These are phyloP conservation scores for Cuculus canorus DNA, from an alignment of 2,797 vertebrate genomes.

Conservation along the genomic window DNA sequence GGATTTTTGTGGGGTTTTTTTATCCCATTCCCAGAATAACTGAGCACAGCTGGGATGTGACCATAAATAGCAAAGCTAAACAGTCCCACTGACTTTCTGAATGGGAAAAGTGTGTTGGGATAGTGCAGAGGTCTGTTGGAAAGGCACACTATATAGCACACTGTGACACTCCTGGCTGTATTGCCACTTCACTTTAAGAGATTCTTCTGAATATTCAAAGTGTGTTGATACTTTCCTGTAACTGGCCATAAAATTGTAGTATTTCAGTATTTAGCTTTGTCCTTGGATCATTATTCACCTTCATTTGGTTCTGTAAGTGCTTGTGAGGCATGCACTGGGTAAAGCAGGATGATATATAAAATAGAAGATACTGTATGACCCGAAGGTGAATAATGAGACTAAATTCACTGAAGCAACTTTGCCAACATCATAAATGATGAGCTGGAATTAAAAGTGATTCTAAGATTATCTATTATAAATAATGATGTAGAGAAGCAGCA, in stretches of 20 bases:
- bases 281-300: background rate
- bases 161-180: background rate
- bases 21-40: background rate
- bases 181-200: background rate
- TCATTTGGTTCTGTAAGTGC: background rate
- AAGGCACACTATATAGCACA: background rate
- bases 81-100: background rate
- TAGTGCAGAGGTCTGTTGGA: background rate
- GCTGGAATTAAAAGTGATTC: conserved; percentile 51
- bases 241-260: background rate
- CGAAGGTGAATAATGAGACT: conserved; percentile 34
- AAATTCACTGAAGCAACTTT: conserved; percentile 27
- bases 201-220: background rate
- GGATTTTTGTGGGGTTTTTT: too few relatives aligned
- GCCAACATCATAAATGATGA: conserved; percentile 40
- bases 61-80: background rate
- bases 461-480: conserved; percentile 59
- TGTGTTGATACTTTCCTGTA: background rate
- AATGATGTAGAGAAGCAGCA: background rate
- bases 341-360: conserved; percentile 5
- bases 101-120: background rate
- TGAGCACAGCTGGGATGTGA: background rate
- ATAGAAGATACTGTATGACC: background rate
- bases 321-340: background rate
- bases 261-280: background rate